Evolutionary conservation across 2,797 vertebrate species (phyloP), one percentile per base, ranked within the genome.

Genomic region (Gobio occitaniae): DNA sequence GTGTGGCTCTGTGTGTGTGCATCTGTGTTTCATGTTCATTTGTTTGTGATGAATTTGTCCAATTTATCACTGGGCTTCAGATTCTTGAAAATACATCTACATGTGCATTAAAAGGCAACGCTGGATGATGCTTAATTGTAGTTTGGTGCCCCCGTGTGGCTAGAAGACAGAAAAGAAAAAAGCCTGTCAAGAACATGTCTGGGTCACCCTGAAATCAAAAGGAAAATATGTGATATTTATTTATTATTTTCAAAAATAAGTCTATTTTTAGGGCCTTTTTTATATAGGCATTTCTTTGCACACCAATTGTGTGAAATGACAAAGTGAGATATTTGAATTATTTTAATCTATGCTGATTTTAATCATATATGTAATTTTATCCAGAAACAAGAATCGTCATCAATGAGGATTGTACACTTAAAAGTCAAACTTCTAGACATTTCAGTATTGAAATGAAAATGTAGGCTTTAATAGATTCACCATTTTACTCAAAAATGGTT

Each of bases 61-160:
- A 19, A 32, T 17, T 16, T 52, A 66, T 80, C 61, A 52, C 9
- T 61, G 21, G 8, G 13, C 41, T 25, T 41, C 36, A 44, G 54
- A 78, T 10, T 50, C 4, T 10, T 41, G 32, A 76, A 41, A 56
- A 76, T n/a, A 56, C 8, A 56, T 38, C 19, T 56, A 15, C 74
- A 44, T n/a, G 6, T 77, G 75, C 36, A 63, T 44, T 25, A 47
- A 41, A 41, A 59, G 75, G 19, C 19, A 59, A 16, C 15, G 21
- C 17, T 61, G 13, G 13, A 41, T 47, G 25, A 25, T 59, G 32
- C 36, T 17, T 61, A 38, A 63, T 47, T 61, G 15, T 61, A 29
- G 76, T 65, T 63, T 63, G 32, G 32, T 17, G 29, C 63, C 61
- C 47, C 25, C 19, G 2, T 80, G 78, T 80, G 78, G 47, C 63